Base-by-base conservation (phyloP, 1,140 invertebrate species). In the Ptiloglossa arizonensis region DNA sequence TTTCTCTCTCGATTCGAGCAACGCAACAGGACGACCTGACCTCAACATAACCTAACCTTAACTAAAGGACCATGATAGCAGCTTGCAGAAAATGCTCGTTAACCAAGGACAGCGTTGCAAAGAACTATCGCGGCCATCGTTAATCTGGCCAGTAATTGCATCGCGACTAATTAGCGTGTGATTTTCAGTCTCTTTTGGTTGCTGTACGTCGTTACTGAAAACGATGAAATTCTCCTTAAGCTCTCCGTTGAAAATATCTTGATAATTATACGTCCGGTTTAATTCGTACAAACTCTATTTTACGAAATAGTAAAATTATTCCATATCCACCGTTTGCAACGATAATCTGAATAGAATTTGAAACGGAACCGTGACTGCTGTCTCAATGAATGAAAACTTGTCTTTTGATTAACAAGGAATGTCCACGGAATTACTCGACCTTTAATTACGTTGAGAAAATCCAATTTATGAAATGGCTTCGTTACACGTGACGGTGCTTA, bases 91-190 rank as follows among this genome's bases (percentile, higher is more conserved):
- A 52, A 72, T 50, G 46, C 63, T 68, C 41, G 54, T 68, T 75
- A 75, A 68, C 41, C 3, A 17, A 22, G 1, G 27, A 38, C 46
- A 27, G 27, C 29, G 13, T 9, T 17, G 11, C 6, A n/a, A 44
- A 35, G 56, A 67, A 69, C 46, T 46, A 69, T 76, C n/a, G 46
- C 38, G 19, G 52, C n/a, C 29, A 41, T 22, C 66, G 66, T 52
- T 69, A 69, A 69, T 76, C 66, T 29, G 13, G 8, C 32, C 24
- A 41, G 64, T 76, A 76, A 76, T 76, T 76, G 64, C 64, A 52
- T 50, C 41, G 66, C 73, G 64, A 69, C 64, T 76, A 76, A 76
- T 76, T 76, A 76, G 64, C 64, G 57, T 44, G 44, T n/a, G 54
- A 76, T 76, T 69, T 69, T 50, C 54, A 48, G 8, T 69, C 35